Evolutionary conservation across 1,140 invertebrate genomes (phyloP).

Genomic region (Leptinotarsa texana): DNA sequence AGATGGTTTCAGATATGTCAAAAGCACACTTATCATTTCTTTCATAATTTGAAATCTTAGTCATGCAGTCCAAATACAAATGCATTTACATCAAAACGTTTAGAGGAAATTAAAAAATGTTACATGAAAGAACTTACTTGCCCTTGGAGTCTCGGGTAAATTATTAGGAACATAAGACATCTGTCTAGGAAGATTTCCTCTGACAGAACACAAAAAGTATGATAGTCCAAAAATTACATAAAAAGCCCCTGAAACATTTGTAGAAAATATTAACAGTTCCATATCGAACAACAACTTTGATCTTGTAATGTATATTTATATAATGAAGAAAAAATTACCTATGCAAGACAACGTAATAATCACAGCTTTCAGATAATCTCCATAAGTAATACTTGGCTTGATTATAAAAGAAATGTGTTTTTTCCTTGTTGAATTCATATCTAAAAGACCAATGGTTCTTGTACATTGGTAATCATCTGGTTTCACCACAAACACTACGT

Average conservation of each 20-base stretch:
- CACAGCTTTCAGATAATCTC: conserved; percentile 67
- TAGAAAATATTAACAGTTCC: not conserved
- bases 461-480: conserved; percentile 73
- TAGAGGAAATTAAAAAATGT: too few species aligned
- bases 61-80: too few species aligned
- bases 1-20: not conserved
- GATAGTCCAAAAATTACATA: conserved; percentile 62
- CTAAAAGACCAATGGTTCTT: conserved; percentile 48
- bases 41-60: too few species aligned
- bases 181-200: conserved; percentile 44
- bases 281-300: not conserved
- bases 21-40: too few species aligned
- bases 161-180: conserved; percentile 47
- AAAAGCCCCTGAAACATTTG: conserved; percentile 57
- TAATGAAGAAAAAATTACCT: conserved; percentile 25
- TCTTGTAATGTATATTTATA: not conserved
- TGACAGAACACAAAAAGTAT: conserved; percentile 56
- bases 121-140: conserved; percentile 24
- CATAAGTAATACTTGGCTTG: conserved; percentile 62
- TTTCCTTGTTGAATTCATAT: conserved; percentile 48
- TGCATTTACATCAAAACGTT: too few species aligned
- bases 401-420: conserved; percentile 64
- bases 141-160: conserved; percentile 23
- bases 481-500: conserved; percentile 81
- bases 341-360: conserved; percentile 56